Base-by-base conservation (phyloP, 2,888 invertebrate species). In the Scaptomyza parva region DNA sequence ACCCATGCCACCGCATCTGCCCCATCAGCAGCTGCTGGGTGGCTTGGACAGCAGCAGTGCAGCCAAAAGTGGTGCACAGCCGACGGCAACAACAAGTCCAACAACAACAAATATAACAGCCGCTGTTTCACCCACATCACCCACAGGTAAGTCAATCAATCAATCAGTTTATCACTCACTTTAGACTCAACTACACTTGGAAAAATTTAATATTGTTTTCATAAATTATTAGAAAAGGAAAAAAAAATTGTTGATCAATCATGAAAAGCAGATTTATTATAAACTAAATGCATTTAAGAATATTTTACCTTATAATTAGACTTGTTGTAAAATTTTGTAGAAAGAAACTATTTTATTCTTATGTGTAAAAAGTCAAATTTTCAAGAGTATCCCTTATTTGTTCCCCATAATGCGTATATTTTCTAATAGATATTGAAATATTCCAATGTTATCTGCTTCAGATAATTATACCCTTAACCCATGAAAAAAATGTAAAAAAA, bases 1-100 rank as follows among this genome's bases (percentile, higher is more conserved):
- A 33, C 81, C 82, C 18, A 54, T 81, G 79, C 84, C 76, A 54
- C 69, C 82, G 28, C 78, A 84, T 73, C 53, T 87, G 68, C 82
- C 71, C 11, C 48, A 33, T 17, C 71, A 66, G 58, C 61, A 33
- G 18, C 71, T 68, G 58, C 61, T 71, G 60, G 70, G 70, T 9
- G 76, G 65, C 47, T 35, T 75, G 39, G 76, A 77, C 45, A 45
- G 39, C 45, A 45, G 39, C 44, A 48, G 35, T 12, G 28, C 57
- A 6, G 26, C 43, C 1, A 65, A 72, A 24, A 50, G 61, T 30
- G 68, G 55, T 48, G 59, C 67, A 14, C 80, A 67, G 76, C 79
- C 81, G 88, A 48, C 85, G 82, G 85, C 66, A 77, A 64, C 59
- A 0, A 17, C 54, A 11, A 54, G 58, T 24, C 58, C 60, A 37